These are phyloP conservation scores for Pimpla rufipes DNA, from an alignment of 2,888 invertebrate species.

Conservation along the genomic window DNA sequence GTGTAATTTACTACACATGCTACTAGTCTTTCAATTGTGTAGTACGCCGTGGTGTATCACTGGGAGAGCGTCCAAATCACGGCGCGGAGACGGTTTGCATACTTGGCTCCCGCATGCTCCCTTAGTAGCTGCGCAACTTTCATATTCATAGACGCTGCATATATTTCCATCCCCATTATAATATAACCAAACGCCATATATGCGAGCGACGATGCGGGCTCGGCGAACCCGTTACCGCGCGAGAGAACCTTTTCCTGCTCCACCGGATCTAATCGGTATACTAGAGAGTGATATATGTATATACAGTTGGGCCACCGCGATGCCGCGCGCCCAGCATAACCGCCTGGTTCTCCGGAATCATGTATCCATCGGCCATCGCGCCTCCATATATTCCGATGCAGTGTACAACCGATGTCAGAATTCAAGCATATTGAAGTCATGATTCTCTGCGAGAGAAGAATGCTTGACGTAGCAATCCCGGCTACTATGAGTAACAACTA, in stretches of 20 bases:
- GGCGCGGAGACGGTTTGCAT: conserved; percentile 1
- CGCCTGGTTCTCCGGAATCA: conserved; percentile 78
- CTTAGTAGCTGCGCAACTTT: conserved; percentile 82
- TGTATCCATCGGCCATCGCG: conserved; percentile 78
- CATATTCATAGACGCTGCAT: conserved; percentile 82
- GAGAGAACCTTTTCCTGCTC: conserved; percentile 42
- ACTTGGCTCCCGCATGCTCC: conserved; percentile 76
- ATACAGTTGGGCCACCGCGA: background rate
- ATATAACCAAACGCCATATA: conserved; percentile 57
- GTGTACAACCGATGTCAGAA: background rate
- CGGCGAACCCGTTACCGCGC: conserved; percentile 10
- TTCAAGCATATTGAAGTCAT: too few species aligned
- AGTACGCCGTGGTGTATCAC: background rate
- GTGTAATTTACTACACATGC: too few species aligned
- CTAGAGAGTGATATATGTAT: background rate
- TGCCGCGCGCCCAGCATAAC: conserved; percentile 66
- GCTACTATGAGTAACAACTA: too few species aligned
- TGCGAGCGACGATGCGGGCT: conserved; percentile 23
- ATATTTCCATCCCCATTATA: conserved; percentile 79
- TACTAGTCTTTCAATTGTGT: too few species aligned
- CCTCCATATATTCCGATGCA: conserved; percentile 47
- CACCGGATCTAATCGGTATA: conserved; percentile 16
- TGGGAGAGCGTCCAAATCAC: background rate
- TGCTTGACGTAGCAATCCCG: too few species aligned
- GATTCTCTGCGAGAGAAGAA: too few species aligned